Base-by-base conservation (phyloP, 2,797 vertebrate genomes). In the Tympanoctomys barrerae region DNA sequence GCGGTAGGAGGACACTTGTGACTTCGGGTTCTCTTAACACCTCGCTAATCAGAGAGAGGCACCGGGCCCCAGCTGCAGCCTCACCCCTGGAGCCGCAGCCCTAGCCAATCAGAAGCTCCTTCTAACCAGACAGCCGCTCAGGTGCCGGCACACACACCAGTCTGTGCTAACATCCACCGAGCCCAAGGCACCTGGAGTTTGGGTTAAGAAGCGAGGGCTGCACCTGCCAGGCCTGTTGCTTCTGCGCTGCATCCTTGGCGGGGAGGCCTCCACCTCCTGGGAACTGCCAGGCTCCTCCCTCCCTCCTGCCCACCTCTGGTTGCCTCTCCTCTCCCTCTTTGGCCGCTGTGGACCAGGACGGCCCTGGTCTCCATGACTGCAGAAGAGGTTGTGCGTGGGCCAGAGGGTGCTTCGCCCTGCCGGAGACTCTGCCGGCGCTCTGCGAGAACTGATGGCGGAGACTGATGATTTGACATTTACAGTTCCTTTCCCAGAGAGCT, bases 391-490 rank as follows among this genome's bases (percentile, higher is more conserved):
- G 22, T 26, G 10, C 10, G 0, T 4, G 46, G 11, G 52, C 0
- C 0, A 39, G 52, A 49, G 22, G 2, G 4, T 68, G 71, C 64
- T 54, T 59, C 62, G 42, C 57, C 73, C 91, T 16, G 14, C 68
- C 0, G 12, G 54, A 77, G 54, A 64, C 22, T 31, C 90, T 54
- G 68, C 81, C 16, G 1, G 28, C 66, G 36, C 68, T 91, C 92
- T 64, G 21, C 54, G 57, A 70, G 77, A 91, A 78, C 64, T 82
- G 73, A 92, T 90, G 84, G 46, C 64, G 0, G 91, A 96, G 96
- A 96, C 93, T 26, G 85, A 95, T 66, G 91, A 33, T 54, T 83
- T 97, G 97, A 96, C 97, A 97, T 97, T 97, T 96, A 95, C 96
- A 92, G 82, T 96, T 93, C 95, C 82, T 84, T 94, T 96, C 95